Conservation (phyloP, 2,888 invertebrate genomes). For the Nomada lathburiana region DNA sequence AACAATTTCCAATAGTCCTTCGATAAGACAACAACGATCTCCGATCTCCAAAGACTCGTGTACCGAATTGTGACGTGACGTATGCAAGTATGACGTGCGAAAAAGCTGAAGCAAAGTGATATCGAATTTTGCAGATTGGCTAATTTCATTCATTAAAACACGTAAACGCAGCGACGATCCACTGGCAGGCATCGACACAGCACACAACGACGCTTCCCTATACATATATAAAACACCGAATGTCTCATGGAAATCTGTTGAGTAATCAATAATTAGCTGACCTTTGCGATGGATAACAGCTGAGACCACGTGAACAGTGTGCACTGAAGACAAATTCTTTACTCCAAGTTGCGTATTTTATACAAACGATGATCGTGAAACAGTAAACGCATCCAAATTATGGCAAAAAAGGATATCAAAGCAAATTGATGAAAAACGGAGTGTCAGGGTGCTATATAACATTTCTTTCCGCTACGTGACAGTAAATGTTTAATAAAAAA, state of each 20-base stretch:
- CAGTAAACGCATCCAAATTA: neutral
- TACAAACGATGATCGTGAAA: neutral
- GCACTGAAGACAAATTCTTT: neutral
- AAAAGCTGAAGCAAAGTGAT: neutral
- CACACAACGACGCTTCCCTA: constrained; percentile 48
- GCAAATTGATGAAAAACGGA: too few relatives aligned
- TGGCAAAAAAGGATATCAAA: neutral
- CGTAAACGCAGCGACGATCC: constrained; percentile 68
- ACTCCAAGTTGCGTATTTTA: neutral
- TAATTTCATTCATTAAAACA: constrained; percentile 53
- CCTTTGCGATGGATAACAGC: constrained; percentile 56
- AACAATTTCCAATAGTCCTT: too few relatives aligned
- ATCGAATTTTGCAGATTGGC: neutral
- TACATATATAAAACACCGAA: constrained; percentile 52
- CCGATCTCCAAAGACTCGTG: too few relatives aligned
- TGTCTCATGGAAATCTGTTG: constrained; percentile 55
- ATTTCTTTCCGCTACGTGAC: neutral
- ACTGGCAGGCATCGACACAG: constrained; percentile 66
- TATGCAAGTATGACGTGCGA: too few relatives aligned
- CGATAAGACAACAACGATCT: too few relatives aligned
- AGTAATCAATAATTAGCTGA: constrained; percentile 62
- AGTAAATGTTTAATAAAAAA: neutral
- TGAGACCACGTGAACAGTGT: neutral
- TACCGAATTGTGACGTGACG: too few relatives aligned
- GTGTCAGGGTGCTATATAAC: neutral